Conservation (phyloP, 2,888 invertebrate genomes). For the Balanococcus diminutus region DNA sequence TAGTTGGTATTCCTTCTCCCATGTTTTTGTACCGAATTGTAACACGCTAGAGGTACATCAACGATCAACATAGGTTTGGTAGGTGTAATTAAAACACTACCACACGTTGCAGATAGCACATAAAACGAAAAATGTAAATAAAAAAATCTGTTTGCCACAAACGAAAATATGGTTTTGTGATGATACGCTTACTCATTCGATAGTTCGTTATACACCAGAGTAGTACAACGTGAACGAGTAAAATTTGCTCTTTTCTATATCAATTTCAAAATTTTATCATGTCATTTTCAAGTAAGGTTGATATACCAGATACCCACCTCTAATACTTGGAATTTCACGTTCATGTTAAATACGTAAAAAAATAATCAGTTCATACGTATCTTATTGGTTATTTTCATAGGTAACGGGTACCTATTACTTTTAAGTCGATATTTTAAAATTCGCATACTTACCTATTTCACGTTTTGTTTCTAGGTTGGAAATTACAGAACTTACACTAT, state of each 20-base stretch:
- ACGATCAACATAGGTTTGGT: not conserved
- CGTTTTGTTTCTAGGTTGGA: slow-evolving; percentile 29
- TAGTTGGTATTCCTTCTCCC: too few relatives aligned
- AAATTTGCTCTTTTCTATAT: not conserved
- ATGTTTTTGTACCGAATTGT: too few relatives aligned
- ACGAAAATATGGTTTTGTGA: not conserved
- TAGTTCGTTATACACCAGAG: not conserved
- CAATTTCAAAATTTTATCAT: not conserved
- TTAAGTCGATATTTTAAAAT: not conserved
- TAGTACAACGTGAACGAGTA: not conserved
- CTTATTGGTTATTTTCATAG: too few relatives aligned
- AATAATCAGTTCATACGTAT: not conserved
- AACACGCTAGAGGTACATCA: not conserved
- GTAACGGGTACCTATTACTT: too few relatives aligned
- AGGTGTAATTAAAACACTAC: not conserved
- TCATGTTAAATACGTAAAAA: not conserved
- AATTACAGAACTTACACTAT: slow-evolving; percentile 33
- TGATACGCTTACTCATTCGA: not conserved
- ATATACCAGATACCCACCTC: not conserved
- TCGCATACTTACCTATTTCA: not conserved
- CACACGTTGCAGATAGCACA: not conserved
- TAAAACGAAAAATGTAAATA: not conserved
- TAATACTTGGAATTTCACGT: not conserved
- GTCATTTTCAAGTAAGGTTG: not conserved
- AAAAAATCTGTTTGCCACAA: not conserved